These are phyloP conservation scores for Dendrocopos noguchii DNA, from an alignment of 2,113 vertebrate genomes.

Conservation along the genomic window DNA sequence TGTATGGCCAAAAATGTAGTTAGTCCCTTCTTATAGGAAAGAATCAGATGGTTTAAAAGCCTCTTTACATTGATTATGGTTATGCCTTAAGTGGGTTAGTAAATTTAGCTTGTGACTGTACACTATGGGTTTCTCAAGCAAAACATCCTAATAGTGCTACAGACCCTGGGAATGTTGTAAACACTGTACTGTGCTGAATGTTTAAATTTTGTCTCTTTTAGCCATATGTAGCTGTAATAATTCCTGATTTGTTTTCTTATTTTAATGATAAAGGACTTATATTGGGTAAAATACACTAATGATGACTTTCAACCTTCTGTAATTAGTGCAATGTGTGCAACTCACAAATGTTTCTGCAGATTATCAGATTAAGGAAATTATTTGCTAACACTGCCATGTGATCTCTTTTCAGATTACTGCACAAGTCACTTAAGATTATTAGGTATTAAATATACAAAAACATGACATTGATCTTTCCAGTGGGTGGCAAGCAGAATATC, in stretches of 20 bases:
- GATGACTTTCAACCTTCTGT: constrained; percentile 17
- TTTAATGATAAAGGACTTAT: constrained; percentile 4
- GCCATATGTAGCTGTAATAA: constrained; percentile 9
- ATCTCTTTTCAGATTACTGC: constrained; percentile 65
- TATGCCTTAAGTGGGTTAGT: neutral
- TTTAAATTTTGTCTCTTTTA: constrained; percentile 43
- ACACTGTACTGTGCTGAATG: neutral
- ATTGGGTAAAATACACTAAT: neutral
- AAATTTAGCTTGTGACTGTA: constrained; percentile 17
- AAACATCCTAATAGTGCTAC: neutral
- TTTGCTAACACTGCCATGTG: constrained; percentile 49
- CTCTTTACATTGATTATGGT: neutral
- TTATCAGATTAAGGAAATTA: constrained; percentile 66
- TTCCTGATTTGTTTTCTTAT: neutral
- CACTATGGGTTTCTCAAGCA: constrained; percentile 14
- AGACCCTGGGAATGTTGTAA: neutral
- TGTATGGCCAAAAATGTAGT: neutral
- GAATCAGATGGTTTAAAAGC: neutral
- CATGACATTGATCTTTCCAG: constrained; percentile 48
- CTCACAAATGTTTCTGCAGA: constrained; percentile 18
- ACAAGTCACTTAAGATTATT: constrained; percentile 66
- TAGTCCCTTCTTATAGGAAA: neutral
- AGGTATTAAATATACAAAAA: constrained; percentile 56
- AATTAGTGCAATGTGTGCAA: constrained; percentile 31
- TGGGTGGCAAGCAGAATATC: constrained; percentile 28